phyloP scores from a whole-genome alignment of 2,113 vertebrate genomes.

The Ornithorhynchus anatinus region DNA sequence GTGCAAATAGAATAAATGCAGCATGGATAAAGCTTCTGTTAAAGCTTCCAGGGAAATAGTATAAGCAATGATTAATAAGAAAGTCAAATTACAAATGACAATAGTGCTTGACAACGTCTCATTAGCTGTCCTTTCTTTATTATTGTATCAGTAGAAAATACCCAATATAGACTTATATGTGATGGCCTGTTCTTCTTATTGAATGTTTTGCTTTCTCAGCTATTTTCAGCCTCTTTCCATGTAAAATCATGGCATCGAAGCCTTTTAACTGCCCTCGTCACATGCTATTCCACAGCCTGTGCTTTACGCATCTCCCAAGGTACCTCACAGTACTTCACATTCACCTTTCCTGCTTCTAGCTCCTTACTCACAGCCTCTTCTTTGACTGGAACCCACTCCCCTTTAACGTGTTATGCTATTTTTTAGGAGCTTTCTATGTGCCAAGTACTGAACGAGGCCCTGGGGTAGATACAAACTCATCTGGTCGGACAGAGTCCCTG shows the following conservation, averaged over 20 bases:
- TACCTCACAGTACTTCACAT: too few relatives aligned
- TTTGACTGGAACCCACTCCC: too few relatives aligned
- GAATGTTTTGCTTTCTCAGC: slow-evolving; percentile 9
- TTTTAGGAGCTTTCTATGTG: too few relatives aligned
- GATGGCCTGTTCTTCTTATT: neutral
- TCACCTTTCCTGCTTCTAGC: too few relatives aligned
- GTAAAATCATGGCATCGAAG: neutral
- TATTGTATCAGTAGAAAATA: slow-evolving; percentile 2
- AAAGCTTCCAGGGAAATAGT: neutral
- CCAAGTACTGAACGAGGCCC: too few relatives aligned
- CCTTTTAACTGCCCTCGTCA: neutral
- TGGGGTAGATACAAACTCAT: too few relatives aligned
- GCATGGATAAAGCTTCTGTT: slow-evolving; percentile 13
- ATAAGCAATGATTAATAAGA: slow-evolving; percentile 2
- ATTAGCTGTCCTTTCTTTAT: slow-evolving; percentile 27
- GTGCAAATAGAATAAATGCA: slow-evolving; percentile 6
- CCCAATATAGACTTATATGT: neutral
- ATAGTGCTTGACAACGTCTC: neutral
- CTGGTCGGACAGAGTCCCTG: too few relatives aligned
- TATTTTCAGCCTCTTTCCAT: neutral
- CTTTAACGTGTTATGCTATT: too few relatives aligned
- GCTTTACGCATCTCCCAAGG: too few relatives aligned
- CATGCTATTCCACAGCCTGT: too few relatives aligned
- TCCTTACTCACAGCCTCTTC: too few relatives aligned
- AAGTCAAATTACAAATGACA: slow-evolving; percentile 14